Conservation (phyloP, 1,140 invertebrate species). For the Oedothorax gibbosus region DNA sequence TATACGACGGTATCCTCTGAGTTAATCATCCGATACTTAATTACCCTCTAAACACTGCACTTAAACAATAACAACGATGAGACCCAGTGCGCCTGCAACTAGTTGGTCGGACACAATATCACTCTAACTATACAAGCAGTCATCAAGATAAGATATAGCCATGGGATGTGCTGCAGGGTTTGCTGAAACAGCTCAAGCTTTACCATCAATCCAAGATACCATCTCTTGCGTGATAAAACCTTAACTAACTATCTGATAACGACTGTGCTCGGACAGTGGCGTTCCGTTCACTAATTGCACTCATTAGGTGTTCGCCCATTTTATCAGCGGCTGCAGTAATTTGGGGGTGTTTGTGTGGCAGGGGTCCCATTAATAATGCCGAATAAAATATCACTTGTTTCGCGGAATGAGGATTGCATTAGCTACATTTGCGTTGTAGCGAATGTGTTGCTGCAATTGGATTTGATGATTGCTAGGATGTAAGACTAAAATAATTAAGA, state of each 20-base stretch:
- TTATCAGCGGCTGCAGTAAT: conserved; percentile 45
- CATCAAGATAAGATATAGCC: conserved; percentile 22
- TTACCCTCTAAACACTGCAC: too few species aligned
- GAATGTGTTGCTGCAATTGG: too few species aligned
- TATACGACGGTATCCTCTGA: too few species aligned
- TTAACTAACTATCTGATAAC: conserved; percentile 23
- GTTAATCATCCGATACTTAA: too few species aligned
- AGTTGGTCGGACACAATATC: background rate
- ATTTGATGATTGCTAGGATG: too few species aligned
- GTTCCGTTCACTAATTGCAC: conserved; percentile 18
- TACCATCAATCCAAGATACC: conserved; percentile 14
- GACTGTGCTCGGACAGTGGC: background rate
- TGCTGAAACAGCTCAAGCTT: conserved; percentile 2
- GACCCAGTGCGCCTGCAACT: background rate
- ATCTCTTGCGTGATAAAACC: conserved; percentile 39
- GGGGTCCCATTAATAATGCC: conserved; percentile 11
- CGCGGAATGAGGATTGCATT: too few species aligned
- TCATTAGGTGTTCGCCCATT: conserved; percentile 36
- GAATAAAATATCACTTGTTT: conserved; percentile 11
- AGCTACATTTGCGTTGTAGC: too few species aligned
- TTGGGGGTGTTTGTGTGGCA: conserved; percentile 35
- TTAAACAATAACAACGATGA: too few species aligned
- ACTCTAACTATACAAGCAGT: background rate
- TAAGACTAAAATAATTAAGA: too few species aligned
- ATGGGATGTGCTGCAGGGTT: background rate